These are phyloP conservation scores for Cyaniris semiargus DNA, from an alignment of 2,888 invertebrate species.

Conservation along the genomic window DNA sequence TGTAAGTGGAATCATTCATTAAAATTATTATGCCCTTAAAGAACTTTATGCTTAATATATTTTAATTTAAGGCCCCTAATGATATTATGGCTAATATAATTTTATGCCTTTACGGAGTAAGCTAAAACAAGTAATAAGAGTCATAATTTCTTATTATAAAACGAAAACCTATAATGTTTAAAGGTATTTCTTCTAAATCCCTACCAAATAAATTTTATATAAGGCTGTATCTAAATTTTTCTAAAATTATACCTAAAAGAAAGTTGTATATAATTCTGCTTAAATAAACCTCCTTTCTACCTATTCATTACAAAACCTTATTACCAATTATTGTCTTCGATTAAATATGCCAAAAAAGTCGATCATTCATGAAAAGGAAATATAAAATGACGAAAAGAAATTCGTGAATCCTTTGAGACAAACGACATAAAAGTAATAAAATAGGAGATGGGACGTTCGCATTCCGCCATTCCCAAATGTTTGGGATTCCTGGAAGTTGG, in stretches of 20 bases:
- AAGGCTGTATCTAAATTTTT: too few species aligned
- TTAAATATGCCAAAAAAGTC: not conserved
- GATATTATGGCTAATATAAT: not conserved
- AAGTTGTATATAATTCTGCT: too few species aligned
- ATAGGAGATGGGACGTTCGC: constrained; percentile 53
- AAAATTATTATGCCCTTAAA: not conserved
- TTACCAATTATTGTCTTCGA: not conserved
- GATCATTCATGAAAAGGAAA: not conserved
- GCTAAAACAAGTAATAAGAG: not conserved
- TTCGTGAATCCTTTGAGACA: constrained; percentile 47
- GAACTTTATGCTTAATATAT: not conserved
- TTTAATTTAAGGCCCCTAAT: not conserved
- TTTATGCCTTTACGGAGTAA: not conserved
- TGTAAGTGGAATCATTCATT: too few species aligned
- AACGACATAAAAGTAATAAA: constrained; percentile 65
- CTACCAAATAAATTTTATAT: too few species aligned
- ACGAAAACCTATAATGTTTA: too few species aligned
- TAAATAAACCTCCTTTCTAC: not conserved
- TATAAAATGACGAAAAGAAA: constrained; percentile 26
- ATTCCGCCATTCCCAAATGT: constrained; percentile 57
- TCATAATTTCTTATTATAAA: not conserved
- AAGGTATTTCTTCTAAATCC: too few species aligned
- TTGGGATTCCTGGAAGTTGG: constrained; percentile 56
- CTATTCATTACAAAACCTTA: not conserved
- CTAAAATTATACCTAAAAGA: not conserved